Evolutionary conservation across 2,113 vertebrate species (phyloP).

Genomic region (Festucalex cinctus): DNA sequence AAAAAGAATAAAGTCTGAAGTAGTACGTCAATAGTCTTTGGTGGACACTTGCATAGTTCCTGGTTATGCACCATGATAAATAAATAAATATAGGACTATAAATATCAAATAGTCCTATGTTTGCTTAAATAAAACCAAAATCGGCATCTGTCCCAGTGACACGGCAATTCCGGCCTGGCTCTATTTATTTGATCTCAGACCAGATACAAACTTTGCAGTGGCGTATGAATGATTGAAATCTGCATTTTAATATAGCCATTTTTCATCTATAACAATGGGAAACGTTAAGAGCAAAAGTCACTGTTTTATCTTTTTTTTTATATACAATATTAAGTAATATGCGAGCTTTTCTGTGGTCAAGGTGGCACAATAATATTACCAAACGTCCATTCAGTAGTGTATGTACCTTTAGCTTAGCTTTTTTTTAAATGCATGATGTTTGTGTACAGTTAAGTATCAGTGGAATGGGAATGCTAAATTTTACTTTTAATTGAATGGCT

Average conservation of each 20-base stretch:
- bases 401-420: too few species aligned
- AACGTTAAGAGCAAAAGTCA: neutral
- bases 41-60: neutral
- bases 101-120: neutral
- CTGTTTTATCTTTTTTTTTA: neutral
- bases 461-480: too few species aligned
- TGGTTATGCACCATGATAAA: neutral
- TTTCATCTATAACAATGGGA: neutral
- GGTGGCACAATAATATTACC: neutral
- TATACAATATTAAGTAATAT: too few species aligned
- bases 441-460: too few species aligned
- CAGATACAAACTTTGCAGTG: neutral
- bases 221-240: constrained; percentile 4
- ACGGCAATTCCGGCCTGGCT: neutral
- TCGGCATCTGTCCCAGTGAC: neutral
- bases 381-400: too few species aligned
- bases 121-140: constrained; percentile 2
- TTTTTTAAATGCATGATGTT: too few species aligned
- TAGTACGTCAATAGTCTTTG: neutral
- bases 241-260: constrained; percentile 4
- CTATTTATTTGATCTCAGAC: constrained; percentile 4
- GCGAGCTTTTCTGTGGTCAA: neutral
- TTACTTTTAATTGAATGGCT: too few species aligned
- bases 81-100: too few species aligned
- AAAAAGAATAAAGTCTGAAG: neutral